Evolutionary conservation across 1,140 invertebrate genomes (phyloP), one percentile per base, ranked within the genome.

Genomic region (Metaphire vulgaris): DNA sequence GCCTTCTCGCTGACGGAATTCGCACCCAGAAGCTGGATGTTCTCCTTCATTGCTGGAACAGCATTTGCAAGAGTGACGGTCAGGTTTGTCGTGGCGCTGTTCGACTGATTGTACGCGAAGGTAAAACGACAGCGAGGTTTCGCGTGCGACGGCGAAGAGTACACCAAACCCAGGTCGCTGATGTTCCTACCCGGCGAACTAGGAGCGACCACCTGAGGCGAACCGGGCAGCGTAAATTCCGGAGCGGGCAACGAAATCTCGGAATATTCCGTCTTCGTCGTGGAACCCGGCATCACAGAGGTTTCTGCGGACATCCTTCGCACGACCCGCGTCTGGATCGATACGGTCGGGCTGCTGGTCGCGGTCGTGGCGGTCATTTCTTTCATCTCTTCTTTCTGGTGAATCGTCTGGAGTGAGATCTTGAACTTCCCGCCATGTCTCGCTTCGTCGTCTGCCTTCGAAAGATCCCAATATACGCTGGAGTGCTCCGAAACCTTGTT

Each of bases 21-120:
- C 26, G 76, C 69, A 65, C 79, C 80, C 33, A 84, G 67, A 15
- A 79, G 66, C 31, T 77, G 67, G n/a, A 85, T 86, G 64, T 81
- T 74, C 12, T 81, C 79, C 69, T 82, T 81, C 66, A 86, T 76
- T 68, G 71, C 69, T 2, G 75, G 75, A 14, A 72, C 67, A 30
- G 75, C 69, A 29, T 28, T 76, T 33, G 68, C 68, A 14, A 76
- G 69, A n/a, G 41, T 72, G 2, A 76, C 56, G 33, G 69, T 76
- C 32, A 76, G 33, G 68, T 76, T 76, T 30, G 75, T 33, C 30
- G 33, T 76, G 41, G 41, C 41, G 41, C 21, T 56, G 15, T 30
- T 29, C 1, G 29, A 33, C 68, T 76, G 68, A 33, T 72, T 56
- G 31, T 73, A 64, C 0, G 33, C 69, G 65, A 75, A 75, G 21